Evolutionary conservation across 2,113 vertebrate genomes (phyloP), one percentile per base, ranked within the genome.

Genomic region (Gnathochromis pfefferi): DNA sequence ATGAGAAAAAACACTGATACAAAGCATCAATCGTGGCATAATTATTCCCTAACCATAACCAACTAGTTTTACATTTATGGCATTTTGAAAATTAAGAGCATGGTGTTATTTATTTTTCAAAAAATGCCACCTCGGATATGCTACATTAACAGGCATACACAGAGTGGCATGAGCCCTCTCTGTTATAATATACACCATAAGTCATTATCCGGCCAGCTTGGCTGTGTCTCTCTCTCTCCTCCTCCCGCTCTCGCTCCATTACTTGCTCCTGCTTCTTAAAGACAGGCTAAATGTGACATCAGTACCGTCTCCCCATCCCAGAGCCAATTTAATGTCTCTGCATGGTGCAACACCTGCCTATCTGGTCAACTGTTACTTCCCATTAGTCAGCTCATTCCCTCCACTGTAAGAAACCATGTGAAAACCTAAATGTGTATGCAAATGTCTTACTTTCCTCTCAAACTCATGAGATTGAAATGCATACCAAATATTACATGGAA

Each of bases 301-400:
- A 85, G 80, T 19, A 49, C 8, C 17, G 14, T 85, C 90, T 89
- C 80, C 86, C 73, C 83, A 70, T 85, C 83, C 82, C 83, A 93
- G 84, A 95, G 92, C 82, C 93, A 94, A 95, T 95, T 92, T 93
- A 86, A 81, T 33, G 81, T 92, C 93, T 86, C 94, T 78, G 93
- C 94, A 82, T 92, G 93, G 83, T 80, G 88, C 90, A 86, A 28
- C 90, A 68, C 86, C 57, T 85, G 83, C 86, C 85, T 90, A 57
- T 92, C 87, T 84, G 86, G 83, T 90, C 92, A 90, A 78, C 81
- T 89, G 89, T 70, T 89, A 42, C 80, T 81, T 83, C 80, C 86
- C 35, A 91, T 92, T 84, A 93, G 80, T 65, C 35, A 65, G 55
- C 57, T 82, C 70, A 9, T 81, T 89, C 58, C 51, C 79, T 35